Percentiles rank a stretch among this genome's conserved stretches.
Conservation (phyloP, 1,140 invertebrate species). For the Lethrus apterus region DNA sequence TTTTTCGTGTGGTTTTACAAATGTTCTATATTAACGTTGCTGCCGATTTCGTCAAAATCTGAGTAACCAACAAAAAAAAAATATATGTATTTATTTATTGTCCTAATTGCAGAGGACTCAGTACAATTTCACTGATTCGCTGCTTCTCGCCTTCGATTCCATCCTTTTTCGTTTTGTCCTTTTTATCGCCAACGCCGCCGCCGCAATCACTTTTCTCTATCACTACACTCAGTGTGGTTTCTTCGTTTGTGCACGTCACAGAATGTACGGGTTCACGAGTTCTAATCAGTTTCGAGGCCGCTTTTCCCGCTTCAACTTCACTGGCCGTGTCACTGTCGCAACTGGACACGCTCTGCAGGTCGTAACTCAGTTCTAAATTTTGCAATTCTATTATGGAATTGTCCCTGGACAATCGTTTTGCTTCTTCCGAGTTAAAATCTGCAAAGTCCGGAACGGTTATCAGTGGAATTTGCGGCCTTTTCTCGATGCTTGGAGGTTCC, state of each 20-base stretch:
- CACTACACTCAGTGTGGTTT: conserved; percentile 34
- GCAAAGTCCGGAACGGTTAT: conserved; percentile 33
- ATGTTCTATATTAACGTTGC: no score
- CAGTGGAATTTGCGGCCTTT: conserved; percentile 19
- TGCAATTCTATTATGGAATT: conserved; percentile 41
- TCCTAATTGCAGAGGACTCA: conserved; percentile 43
- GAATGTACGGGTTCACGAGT: conserved; percentile 33
- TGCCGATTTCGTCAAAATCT: no score
- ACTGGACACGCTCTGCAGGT: conserved; percentile 41
- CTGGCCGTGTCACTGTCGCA: conserved; percentile 27
- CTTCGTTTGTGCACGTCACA: conserved; percentile 13
- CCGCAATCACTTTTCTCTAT: conserved; percentile 28
- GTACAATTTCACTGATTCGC: conserved; percentile 41
- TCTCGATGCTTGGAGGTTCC: conserved; percentile 5
- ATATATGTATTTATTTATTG: conserved; percentile 39
- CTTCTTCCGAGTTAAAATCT: conserved; percentile 21
- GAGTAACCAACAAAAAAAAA: no score
- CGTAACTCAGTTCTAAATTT: conserved; percentile 39
- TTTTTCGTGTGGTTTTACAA: no score
- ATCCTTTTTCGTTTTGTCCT: conserved; percentile 1
- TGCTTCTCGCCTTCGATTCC: conserved; percentile 25
- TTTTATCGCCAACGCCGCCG: background rate
- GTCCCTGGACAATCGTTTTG: conserved; percentile 23
- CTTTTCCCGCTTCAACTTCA: conserved; percentile 18
- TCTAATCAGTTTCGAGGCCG: conserved; percentile 31